These are phyloP conservation scores for Carduelis carduelis DNA, from an alignment of 2,797 vertebrate species.

Conservation along the genomic window DNA sequence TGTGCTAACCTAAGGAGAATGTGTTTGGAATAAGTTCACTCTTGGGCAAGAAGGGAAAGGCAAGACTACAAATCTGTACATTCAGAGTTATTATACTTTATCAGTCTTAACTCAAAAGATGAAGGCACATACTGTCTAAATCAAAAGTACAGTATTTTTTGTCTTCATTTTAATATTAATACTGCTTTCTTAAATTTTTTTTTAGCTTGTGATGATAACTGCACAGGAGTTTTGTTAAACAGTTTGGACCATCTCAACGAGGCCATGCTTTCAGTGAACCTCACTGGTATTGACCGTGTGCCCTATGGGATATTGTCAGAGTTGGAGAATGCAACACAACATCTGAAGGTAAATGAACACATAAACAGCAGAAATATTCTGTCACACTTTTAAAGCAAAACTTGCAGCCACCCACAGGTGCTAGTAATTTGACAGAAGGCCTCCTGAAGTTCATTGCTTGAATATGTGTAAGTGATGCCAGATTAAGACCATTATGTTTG, in stretches of 20 bases:
- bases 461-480: background rate
- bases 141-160: background rate
- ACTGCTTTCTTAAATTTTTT: background rate
- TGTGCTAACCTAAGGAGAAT: background rate
- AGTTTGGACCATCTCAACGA: slow-evolving; percentile 73
- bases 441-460: background rate
- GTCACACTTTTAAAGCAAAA: background rate
- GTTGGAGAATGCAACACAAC: slow-evolving; percentile 79
- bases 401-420: background rate
- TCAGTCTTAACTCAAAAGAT: background rate
- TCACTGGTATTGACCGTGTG: slow-evolving; percentile 69
- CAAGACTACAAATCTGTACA: background rate
- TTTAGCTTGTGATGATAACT: slow-evolving; percentile 88
- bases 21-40: background rate
- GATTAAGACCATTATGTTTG: background rate
- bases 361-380: background rate
- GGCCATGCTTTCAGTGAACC: slow-evolving; percentile 76
- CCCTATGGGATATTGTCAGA: slow-evolving; percentile 77
- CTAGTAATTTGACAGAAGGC: background rate
- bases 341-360: slow-evolving; percentile 74
- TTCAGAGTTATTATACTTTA: background rate
- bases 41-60: background rate
- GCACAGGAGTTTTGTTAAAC: slow-evolving; percentile 81
- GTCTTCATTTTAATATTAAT: background rate
- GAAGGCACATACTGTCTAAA: background rate